Base-by-base conservation (phyloP, 2,797 vertebrate genomes). In the Nyctalus aviator region DNA sequence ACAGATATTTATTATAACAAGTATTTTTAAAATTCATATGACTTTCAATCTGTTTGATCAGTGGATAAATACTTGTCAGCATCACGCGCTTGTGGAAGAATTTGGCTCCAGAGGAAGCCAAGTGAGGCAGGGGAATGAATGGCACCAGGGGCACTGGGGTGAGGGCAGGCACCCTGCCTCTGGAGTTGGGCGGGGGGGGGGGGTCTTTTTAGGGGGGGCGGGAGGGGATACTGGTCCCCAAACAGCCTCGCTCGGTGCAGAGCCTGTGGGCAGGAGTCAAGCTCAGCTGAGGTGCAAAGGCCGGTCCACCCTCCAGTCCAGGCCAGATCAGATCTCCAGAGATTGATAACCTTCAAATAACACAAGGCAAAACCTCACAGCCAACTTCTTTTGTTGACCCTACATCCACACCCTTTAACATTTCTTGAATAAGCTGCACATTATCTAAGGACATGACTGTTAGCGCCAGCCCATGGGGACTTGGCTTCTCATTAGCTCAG, bases 1-100 rank as follows among this genome's bases (percentile, higher is more conserved):
- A 89, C 13, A 71, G 32, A 89, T 94, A 81, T 30, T 55, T 94
- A 76, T 94, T 77, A 79, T 84, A 92, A 94, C 93, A 84, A 68
- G 6, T 86, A 69, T 75, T 25, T 94, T 94, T 64, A 77, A 92
- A 94, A 84, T 89, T 71, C 27, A 8, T 92, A 53, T 82, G 84
- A 37, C 84, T 91, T 94, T 91, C 68, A 89, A 0, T 62, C 68
- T 87, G 5, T 96, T 79, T 86, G 72, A 79, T 95, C 76, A 23
- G 1, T 77, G n/a, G 53, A 35, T 62, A 62, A 62, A 62, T 88
- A 90, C 59, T 84, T 96, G 79, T 94, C 93, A 89, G 64, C 30
- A 66, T 92, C 73, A 77, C 44, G 44, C 89, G 15, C 57, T 88
- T 69, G 50, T 87, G 44, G 76, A 95, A 91, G 48, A 93, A 89